Evolutionary conservation across 2,888 invertebrate genomes (phyloP).

Genomic region (Mesorhabditis sp.): DNA sequence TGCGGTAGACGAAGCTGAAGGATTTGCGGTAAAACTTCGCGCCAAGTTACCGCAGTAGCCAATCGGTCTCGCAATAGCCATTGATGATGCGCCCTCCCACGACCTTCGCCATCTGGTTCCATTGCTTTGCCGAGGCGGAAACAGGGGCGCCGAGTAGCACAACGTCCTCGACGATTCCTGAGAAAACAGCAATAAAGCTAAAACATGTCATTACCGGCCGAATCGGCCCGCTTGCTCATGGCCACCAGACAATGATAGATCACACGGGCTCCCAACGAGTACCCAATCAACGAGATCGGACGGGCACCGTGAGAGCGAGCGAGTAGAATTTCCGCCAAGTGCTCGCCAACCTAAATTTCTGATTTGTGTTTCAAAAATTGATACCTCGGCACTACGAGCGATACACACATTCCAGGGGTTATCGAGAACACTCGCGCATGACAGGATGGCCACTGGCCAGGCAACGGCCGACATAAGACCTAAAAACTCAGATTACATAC

Average conservation of each 20-base stretch:
- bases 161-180: conserved; percentile 70
- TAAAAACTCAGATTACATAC: conserved; percentile 39
- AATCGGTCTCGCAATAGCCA: conserved; percentile 69
- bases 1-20: conserved; percentile 66
- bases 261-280: conserved; percentile 70
- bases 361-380: background rate
- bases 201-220: conserved; percentile 22
- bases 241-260: conserved; percentile 69
- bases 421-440: conserved; percentile 66
- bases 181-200: conserved; percentile 26
- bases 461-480: conserved; percentile 69
- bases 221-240: conserved; percentile 58
- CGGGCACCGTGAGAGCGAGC: conserved; percentile 67
- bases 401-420: conserved; percentile 72
- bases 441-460: conserved; percentile 69
- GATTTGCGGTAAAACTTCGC: background rate
- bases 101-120: conserved; percentile 63
- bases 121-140: conserved; percentile 65
- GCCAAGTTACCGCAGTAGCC: conserved; percentile 64
- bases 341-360: conserved; percentile 63
- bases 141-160: conserved; percentile 70
- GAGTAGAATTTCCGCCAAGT: conserved; percentile 69
- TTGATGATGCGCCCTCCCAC: conserved; percentile 70
- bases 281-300: conserved; percentile 69
- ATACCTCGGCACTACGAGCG: conserved; percentile 65